Percentiles rank a stretch among this genome's conserved stretches.
Evolutionary conservation across 2,113 vertebrate species (phyloP).

Genomic region (Tringa solitaria): DNA sequence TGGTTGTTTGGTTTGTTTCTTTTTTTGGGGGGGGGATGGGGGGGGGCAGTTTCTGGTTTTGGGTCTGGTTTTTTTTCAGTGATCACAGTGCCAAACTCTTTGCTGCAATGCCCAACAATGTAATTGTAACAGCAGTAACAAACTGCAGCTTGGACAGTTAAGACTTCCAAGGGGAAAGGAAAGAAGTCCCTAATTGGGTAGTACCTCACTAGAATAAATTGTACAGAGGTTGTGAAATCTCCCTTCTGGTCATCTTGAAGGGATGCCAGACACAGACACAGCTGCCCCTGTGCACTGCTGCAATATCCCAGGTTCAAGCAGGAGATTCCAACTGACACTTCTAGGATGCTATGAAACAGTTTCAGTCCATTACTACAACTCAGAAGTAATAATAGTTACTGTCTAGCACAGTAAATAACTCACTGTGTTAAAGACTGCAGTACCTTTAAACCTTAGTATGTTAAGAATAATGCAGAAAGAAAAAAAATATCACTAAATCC

Average conservation of each 20-base stretch:
- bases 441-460: not conserved
- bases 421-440: not conserved
- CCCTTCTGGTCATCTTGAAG: not conserved
- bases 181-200: not conserved
- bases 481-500: not conserved
- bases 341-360: not conserved
- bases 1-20: too few relatives aligned
- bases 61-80: not conserved
- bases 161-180: not conserved
- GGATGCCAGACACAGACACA: not conserved
- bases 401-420: not conserved
- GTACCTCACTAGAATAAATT: not conserved
- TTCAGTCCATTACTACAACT: not conserved
- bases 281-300: not conserved
- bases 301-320: not conserved
- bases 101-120: not conserved
- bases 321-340: not conserved
- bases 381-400: not conserved
- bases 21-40: too few relatives aligned
- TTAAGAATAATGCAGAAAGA: not conserved
- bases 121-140: not conserved
- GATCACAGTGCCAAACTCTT: not conserved
- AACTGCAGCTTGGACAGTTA: not conserved
- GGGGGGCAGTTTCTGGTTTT: not conserved
- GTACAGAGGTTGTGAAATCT: not conserved